These are phyloP conservation scores for Pteronotus mesoamericanus DNA, from an alignment of 2,797 vertebrate genomes.

Conservation along the genomic window DNA sequence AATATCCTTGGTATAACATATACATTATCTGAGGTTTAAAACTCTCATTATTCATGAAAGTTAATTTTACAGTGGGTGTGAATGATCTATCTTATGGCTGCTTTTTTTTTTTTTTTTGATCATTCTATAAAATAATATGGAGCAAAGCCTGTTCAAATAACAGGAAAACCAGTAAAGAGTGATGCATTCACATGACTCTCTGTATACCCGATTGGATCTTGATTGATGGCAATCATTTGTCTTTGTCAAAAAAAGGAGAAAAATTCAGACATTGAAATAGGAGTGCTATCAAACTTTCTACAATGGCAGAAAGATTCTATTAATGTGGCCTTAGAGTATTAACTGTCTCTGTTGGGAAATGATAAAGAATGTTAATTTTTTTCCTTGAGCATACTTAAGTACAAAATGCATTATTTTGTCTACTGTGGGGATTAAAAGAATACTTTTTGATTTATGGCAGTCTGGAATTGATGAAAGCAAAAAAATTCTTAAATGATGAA, in stretches of 20 bases:
- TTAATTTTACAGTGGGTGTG: constrained; percentile 89
- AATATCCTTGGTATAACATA: constrained; percentile 86
- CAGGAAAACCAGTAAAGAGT: constrained; percentile 85
- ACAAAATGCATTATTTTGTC: constrained; percentile 83
- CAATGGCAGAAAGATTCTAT: constrained; percentile 88
- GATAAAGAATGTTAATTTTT: constrained; percentile 88
- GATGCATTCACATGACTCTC: constrained; percentile 83
- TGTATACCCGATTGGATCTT: constrained; percentile 89
- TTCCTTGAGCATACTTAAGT: constrained; percentile 79
- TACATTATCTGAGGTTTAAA: constrained; percentile 87
- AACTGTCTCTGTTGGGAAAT: constrained; percentile 85
- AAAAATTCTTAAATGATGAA: constrained; percentile 61
- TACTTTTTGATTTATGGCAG: constrained; percentile 78
- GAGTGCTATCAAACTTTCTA: constrained; percentile 91
- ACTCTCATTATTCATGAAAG: constrained; percentile 90
- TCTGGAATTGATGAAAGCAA: constrained; percentile 75
- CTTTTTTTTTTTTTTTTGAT: constrained; percentile 81
- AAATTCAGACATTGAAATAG: constrained; percentile 89
- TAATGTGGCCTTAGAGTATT: constrained; percentile 85
- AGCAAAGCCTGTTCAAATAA: constrained; percentile 86
- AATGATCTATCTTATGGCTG: constrained; percentile 87
- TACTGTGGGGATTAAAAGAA: constrained; percentile 73
- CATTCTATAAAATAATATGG: constrained; percentile 89
- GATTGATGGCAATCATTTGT: constrained; percentile 94
- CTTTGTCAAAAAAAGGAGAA: constrained; percentile 90